Evolutionary conservation across 2,113 vertebrate genomes (phyloP).

Genomic region (Scomber scombrus): DNA sequence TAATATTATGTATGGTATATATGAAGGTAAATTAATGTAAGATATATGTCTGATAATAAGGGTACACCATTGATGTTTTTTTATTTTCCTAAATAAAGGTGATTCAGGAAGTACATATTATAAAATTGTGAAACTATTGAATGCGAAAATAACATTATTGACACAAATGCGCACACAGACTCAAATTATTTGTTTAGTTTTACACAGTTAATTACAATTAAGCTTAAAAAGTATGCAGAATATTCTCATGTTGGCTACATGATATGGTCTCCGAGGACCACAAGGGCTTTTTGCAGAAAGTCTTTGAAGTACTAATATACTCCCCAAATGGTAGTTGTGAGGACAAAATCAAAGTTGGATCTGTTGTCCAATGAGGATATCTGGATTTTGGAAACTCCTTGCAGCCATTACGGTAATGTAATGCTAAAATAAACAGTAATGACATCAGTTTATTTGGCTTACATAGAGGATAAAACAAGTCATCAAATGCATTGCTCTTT

Average conservation of each 20-base stretch:
- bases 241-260: not conserved
- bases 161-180: not conserved
- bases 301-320: not conserved
- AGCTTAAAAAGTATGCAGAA: not conserved
- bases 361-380: not conserved
- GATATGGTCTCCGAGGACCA: constrained; percentile 34
- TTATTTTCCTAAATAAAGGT: constrained; percentile 79
- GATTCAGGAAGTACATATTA: constrained; percentile 69
- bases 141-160: not conserved
- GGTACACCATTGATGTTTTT: constrained; percentile 61
- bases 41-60: constrained; percentile 56
- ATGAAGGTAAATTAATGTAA: constrained; percentile 77
- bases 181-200: not conserved
- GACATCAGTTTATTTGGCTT: too few species aligned
- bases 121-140: constrained; percentile 53
- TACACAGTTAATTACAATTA: not conserved
- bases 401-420: not conserved
- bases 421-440: not conserved
- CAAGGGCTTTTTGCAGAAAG: not conserved
- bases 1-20: constrained; percentile 64
- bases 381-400: not conserved
- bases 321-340: not conserved
- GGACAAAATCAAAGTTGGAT: not conserved
- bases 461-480: too few species aligned
- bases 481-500: too few species aligned